Percentiles rank a stretch among this genome's conserved stretches.
Conservation (phyloP, 2,113 vertebrate genomes). For the Coregonus clupeaformis region DNA sequence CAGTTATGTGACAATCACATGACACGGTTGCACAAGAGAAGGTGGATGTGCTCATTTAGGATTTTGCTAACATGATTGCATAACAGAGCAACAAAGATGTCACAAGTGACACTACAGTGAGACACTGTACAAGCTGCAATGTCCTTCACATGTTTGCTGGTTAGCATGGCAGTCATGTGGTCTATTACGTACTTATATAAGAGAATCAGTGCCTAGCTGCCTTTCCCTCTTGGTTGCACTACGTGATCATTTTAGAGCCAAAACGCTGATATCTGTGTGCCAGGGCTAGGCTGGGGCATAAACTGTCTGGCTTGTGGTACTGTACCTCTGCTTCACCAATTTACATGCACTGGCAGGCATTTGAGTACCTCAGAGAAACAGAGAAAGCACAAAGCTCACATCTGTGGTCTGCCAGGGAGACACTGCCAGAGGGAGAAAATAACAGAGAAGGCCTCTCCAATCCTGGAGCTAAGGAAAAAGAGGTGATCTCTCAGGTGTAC, state of each 20-base stretch:
- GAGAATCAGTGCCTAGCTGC: constrained; percentile 29
- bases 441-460: neutral
- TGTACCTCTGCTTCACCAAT: constrained; percentile 3
- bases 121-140: neutral
- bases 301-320: neutral
- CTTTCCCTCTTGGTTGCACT: constrained; percentile 30
- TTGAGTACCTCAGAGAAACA: neutral
- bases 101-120: no score
- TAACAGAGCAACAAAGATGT: constrained; percentile 3
- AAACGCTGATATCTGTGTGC: neutral
- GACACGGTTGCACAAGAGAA: constrained; percentile 18
- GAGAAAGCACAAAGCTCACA: neutral
- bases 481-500: constrained; percentile 6
- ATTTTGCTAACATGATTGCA: constrained; percentile 1
- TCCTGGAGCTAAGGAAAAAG: neutral
- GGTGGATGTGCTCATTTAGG: constrained; percentile 8
- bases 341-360: constrained; percentile 25
- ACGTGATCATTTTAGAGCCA: constrained; percentile 19
- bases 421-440: neutral
- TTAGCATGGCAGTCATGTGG: constrained; percentile 49
- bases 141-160: constrained; percentile 33
- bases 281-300: neutral
- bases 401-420: neutral
- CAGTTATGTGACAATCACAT: constrained; percentile 32
- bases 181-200: constrained; percentile 33